Conservation (phyloP, 2,888 invertebrate genomes). For the Chrysolina haemoptera region DNA sequence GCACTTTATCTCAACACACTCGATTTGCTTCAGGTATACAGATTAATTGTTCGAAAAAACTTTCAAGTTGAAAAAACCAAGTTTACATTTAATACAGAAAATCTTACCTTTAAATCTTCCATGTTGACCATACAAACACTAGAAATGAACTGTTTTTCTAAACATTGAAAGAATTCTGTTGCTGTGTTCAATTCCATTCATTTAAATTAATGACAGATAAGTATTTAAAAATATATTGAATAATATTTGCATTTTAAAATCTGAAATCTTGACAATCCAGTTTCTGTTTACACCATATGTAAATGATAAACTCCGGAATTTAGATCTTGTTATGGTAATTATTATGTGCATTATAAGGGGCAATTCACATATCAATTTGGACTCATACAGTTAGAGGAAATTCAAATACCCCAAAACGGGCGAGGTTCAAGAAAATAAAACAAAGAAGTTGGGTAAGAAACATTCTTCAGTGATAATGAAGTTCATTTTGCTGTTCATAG, state of each 20-base stretch:
- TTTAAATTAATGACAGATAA: neutral
- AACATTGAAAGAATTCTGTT: neutral
- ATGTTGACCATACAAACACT: conserved; percentile 10
- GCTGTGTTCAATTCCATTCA: neutral
- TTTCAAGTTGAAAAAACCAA: neutral
- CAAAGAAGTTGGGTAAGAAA: too few species aligned
- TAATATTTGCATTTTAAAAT: conserved; percentile 1
- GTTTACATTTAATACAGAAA: neutral
- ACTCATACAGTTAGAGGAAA: too few species aligned
- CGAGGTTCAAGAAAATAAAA: too few species aligned
- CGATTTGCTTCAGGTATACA: neutral
- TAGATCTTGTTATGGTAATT: neutral
- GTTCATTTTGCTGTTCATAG: too few species aligned
- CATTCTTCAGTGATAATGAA: too few species aligned
- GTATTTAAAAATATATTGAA: neutral
- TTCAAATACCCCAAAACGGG: too few species aligned
- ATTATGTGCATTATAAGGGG: neutral
- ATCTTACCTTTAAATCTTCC: conserved; percentile 1
- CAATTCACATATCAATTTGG: too few species aligned
- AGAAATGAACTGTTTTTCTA: conserved; percentile 4
- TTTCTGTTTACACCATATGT: conserved; percentile 4
- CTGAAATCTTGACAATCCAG: conserved; percentile 19
- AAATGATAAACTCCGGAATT: conserved; percentile 7
- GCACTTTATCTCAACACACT: neutral
- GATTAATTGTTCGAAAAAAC: neutral